Percentiles rank a stretch among this genome's conserved stretches.
These are phyloP conservation scores for Meta bourneti DNA, from an alignment of 2,888 invertebrate genomes.

Conservation along the genomic window DNA sequence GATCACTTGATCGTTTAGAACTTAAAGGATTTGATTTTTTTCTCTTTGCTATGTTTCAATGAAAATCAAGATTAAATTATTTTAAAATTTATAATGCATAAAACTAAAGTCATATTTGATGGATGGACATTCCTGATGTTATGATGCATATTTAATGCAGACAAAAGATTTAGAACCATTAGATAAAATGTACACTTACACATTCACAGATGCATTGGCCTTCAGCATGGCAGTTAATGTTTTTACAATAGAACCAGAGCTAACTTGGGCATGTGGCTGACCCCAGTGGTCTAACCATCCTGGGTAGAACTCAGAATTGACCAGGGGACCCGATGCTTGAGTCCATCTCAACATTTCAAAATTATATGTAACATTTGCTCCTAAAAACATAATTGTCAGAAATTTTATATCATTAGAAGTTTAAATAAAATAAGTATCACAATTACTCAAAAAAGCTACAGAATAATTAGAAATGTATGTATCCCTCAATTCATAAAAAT, in stretches of 20 bases:
- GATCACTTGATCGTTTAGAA: too few species aligned
- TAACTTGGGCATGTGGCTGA: constrained; percentile 84
- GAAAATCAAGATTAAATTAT: too few species aligned
- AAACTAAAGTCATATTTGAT: too few species aligned
- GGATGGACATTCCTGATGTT: too few species aligned
- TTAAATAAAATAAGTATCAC: not conserved
- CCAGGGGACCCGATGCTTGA: constrained; percentile 87
- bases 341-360: constrained; percentile 82
- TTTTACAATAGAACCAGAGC: constrained; percentile 82
- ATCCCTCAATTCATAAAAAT: not conserved
- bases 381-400: constrained; percentile 10
- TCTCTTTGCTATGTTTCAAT: too few species aligned
- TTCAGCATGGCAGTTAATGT: constrained; percentile 84
- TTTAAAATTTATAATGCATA: too few species aligned
- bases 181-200: constrained; percentile 78
- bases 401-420: not conserved
- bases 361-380: constrained; percentile 78
- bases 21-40: too few species aligned
- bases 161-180: too few species aligned
- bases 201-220: constrained; percentile 80
- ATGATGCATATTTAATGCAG: too few species aligned
- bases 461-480: not conserved
- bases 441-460: not conserved
- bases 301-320: constrained; percentile 94
- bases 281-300: constrained; percentile 97